Base-by-base conservation (phyloP, 1,140 invertebrate species). In the Drosophila kanapiae region DNA sequence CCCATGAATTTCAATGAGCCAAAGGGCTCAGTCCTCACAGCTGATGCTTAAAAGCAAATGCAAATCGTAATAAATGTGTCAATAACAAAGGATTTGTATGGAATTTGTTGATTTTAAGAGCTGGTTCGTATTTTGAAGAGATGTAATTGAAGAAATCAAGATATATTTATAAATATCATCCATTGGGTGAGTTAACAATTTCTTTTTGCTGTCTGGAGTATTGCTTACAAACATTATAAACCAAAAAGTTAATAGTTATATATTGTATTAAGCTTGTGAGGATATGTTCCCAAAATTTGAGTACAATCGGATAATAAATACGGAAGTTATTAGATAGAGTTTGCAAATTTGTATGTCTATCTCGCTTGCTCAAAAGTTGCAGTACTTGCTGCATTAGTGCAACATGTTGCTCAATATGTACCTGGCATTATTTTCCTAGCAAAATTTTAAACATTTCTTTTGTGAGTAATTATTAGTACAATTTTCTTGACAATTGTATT, bases 1-100 rank as follows among this genome's bases (percentile, higher is more conserved):
- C 47, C 14, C 14, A 53, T 38, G 59, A 49, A 49, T 61, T 51
- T 61, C 45, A 49, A 61, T 35, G 59, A 59, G 37, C 8, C 53
- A 14, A 29, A 9, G 31, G 33, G 6, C 37, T 54, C 16, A 6
- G 13, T 33, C 33, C 14, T 18, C 51, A 53, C 16, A 13, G 33
- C 11, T 35, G 7, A 13, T 4, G 16, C 31, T 6, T 13, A 10
- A 7, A 23, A 18, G 53, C 13, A 38, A 27, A 54, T 54, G 35
- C 18, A 38, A n/a, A 54, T 54, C 33, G 51, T 23, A 54, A 37
- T 7, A 56, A 56, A 56, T 56, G 35, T 38, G 38, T 3, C 8
- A 18, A 13, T 45, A 11, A 23, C 18, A 23, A 23, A 45, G 16
- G n/a, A 4, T 45, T 23, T 6, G 1, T 23, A 23, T 37, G 1